Conservation (phyloP, 2,113 vertebrate species). For the Tinamus guttatus region DNA sequence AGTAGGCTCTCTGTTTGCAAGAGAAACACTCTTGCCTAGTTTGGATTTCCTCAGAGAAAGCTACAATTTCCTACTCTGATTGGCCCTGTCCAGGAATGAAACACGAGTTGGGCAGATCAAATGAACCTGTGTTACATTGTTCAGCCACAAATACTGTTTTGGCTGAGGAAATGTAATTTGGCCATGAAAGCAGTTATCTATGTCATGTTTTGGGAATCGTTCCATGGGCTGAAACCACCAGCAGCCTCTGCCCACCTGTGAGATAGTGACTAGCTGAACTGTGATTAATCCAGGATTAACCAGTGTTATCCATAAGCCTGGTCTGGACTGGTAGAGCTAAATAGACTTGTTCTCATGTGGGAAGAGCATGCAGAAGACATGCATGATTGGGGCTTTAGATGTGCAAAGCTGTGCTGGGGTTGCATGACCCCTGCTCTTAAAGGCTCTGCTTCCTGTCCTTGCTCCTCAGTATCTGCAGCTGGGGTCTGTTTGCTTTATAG, state of each 20-base stretch:
- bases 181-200: neutral
- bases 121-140: neutral
- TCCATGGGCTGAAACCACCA: neutral
- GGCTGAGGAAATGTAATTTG: neutral
- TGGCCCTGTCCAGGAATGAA: neutral
- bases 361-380: neutral
- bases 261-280: neutral
- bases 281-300: neutral
- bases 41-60: neutral
- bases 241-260: neutral
- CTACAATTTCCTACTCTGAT: neutral
- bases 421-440: neutral
- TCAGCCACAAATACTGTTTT: neutral
- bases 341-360: neutral
- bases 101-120: neutral
- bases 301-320: neutral
- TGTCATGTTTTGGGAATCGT: neutral
- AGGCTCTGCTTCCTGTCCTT: neutral
- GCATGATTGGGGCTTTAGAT: neutral
- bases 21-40: neutral
- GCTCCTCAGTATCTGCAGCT: neutral
- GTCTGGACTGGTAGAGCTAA: neutral
- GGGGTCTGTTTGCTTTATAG: neutral
- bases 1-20: neutral
- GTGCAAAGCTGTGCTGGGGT: neutral